A percentile compares a stretch with the other conserved stretches of the same genome.
Evolutionary conservation across 2,113 vertebrate genomes (phyloP).

Genomic region (Lampris incognitus): DNA sequence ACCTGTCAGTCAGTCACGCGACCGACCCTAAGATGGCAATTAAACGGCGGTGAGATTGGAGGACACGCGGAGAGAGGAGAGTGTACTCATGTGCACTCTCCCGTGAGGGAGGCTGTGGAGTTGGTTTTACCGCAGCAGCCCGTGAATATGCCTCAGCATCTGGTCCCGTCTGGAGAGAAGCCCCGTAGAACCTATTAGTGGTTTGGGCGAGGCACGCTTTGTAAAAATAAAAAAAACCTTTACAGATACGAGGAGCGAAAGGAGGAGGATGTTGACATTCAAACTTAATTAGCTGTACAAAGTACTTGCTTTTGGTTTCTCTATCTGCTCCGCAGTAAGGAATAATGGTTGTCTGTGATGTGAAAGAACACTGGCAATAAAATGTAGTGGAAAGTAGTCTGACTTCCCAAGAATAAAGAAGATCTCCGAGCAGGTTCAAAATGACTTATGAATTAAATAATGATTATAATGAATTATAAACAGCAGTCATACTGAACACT

Average conservation of each 20-base stretch:
- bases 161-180: constrained; percentile 9
- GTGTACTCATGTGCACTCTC: not conserved
- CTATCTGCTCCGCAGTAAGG: constrained; percentile 1
- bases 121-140: constrained; percentile 11
- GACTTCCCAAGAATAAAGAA: not conserved
- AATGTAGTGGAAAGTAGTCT: constrained; percentile 3
- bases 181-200: constrained; percentile 25
- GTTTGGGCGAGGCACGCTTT: constrained; percentile 2
- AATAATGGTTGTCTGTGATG: not conserved
- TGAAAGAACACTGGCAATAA: not conserved
- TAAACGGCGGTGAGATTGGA: constrained; percentile 44
- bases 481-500: too few relatives aligned
- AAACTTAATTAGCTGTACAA: constrained; percentile 7
- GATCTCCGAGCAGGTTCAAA: not conserved
- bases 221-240: not conserved
- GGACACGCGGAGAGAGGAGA: not conserved
- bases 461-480: too few relatives aligned
- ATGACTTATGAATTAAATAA: not conserved
- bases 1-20: constrained; percentile 68
- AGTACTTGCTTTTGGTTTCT: constrained; percentile 2
- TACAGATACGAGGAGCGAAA: constrained; percentile 3
- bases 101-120: constrained; percentile 20
- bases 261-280: constrained; percentile 14
- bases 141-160: constrained; percentile 12
- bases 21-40: constrained; percentile 56